Evolutionary conservation across 2,113 vertebrate genomes (phyloP).

Genomic region (Pipa parva): DNA sequence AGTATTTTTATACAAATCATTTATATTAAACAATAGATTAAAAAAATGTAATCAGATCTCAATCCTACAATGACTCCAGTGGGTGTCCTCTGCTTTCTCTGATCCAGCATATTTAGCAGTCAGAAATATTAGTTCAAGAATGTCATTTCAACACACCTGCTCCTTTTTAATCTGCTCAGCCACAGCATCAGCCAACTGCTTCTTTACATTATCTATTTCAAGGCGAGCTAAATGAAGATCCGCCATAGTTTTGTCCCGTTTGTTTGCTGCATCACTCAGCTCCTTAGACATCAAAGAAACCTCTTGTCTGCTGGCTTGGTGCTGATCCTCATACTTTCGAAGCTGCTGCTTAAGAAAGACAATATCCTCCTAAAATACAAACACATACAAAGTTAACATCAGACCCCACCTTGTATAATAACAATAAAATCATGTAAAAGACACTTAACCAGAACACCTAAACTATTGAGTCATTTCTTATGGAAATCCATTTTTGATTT

Average conservation of each 20-base stretch:
- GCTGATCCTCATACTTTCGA: conserved; percentile 88
- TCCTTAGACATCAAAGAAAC: conserved; percentile 80
- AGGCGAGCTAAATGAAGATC: conserved; percentile 84
- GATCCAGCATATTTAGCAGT: too few species aligned
- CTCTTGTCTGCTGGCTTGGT: conserved; percentile 88
- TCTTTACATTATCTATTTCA: conserved; percentile 72
- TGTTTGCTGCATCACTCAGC: conserved; percentile 83
- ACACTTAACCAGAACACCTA: too few species aligned
- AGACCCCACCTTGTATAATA: too few species aligned
- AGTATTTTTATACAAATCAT: too few species aligned
- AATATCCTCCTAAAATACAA: conserved; percentile 70
- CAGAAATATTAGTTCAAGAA: too few species aligned
- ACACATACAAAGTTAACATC: neutral
- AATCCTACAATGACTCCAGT: too few species aligned
- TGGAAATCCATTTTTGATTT: too few species aligned
- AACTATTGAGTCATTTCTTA: too few species aligned
- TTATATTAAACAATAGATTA: too few species aligned
- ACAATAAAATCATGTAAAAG: neutral
- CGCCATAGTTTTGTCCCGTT: conserved; percentile 87
- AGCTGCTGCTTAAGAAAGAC: conserved; percentile 81
- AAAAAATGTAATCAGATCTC: too few species aligned
- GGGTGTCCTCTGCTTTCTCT: too few species aligned
- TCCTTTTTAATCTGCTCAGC: conserved; percentile 74
- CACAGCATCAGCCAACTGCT: conserved; percentile 71
- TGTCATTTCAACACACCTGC: too few species aligned